Evolutionary conservation across 2,888 invertebrate species (phyloP), one percentile per base, ranked within the genome.

Genomic region (Ptycholaimellus sp.): DNA sequence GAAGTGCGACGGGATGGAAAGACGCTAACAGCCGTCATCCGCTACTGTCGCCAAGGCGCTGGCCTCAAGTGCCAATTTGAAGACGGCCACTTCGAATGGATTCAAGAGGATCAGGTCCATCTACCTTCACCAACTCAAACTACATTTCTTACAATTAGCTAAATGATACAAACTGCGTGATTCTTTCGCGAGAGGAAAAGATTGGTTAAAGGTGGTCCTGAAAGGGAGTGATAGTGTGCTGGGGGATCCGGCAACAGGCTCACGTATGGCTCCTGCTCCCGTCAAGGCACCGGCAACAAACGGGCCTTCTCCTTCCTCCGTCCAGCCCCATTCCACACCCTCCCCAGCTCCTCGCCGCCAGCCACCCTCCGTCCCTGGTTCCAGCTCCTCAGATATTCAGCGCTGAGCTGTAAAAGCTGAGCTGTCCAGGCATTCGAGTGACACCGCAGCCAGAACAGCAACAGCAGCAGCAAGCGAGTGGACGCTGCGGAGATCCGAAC

Each of bases 81-180:
- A 20, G 44, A 47, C 38, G 49, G 49, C 9, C 44, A 43, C 23
- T 49, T 49, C 33, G 49, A 46, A 9, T 49, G 47, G 41, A 42
- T 47, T 2, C 36, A 35, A 2, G 39, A 45, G 20, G 44, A 46
- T n/a, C 46, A 47, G 31, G 39, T 49, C 22, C 20, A 37, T 2
- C 25, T 44, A 1, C 39, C 40, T n/a, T 22, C 38, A n/a, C n/a
- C n/a, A n/a, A n/a, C n/a, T n/a, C n/a, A n/a, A n/a, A n/a, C n/a
- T n/a, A n/a, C n/a, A n/a, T n/a, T n/a, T n/a, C n/a, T n/a, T n/a
- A n/a, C n/a, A n/a, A n/a, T n/a, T n/a, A n/a, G n/a, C n/a, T n/a
- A n/a, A n/a, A n/a, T n/a, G n/a, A n/a, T n/a, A n/a, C n/a, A n/a
- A n/a, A n/a, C n/a, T n/a, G n/a, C n/a, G n/a, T n/a, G n/a, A n/a